These are phyloP conservation scores for Drosophila merina DNA, from an alignment of 2,888 invertebrate genomes.

Conservation along the genomic window DNA sequence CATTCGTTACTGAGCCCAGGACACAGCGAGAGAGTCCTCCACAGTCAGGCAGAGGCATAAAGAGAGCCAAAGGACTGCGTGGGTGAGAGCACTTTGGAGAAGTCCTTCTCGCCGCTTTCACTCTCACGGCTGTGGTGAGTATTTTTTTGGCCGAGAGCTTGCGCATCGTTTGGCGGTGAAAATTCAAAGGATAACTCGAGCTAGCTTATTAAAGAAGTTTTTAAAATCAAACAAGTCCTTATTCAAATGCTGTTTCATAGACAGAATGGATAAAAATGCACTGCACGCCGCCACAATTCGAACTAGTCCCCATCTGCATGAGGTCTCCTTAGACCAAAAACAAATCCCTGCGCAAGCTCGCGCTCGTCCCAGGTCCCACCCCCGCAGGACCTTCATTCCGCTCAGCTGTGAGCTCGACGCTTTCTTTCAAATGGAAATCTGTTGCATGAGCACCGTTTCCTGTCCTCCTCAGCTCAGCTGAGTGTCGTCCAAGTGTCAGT, in stretches of 20 bases:
- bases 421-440: slow-evolving; percentile 71
- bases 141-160: slow-evolving; percentile 47
- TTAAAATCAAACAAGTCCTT: too few species aligned
- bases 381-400: slow-evolving; percentile 1
- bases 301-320: too few species aligned
- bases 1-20: slow-evolving; percentile 77
- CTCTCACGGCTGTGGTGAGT: slow-evolving; percentile 58
- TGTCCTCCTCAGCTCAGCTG: slow-evolving; percentile 79
- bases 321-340: neutral
- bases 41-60: slow-evolving; percentile 25
- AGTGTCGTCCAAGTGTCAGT: slow-evolving; percentile 75
- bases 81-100: slow-evolving; percentile 10
- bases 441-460: slow-evolving; percentile 78
- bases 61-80: slow-evolving; percentile 12
- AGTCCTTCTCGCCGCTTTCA: slow-evolving; percentile 53
- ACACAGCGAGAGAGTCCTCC: slow-evolving; percentile 31
- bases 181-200: slow-evolving; percentile 9
- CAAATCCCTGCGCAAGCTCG: slow-evolving; percentile 60
- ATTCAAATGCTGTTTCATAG: too few species aligned
- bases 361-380: slow-evolving; percentile 4
- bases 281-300: too few species aligned
- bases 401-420: slow-evolving; percentile 57
- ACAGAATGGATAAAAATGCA: too few species aligned
- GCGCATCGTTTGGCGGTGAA: slow-evolving; percentile 48
- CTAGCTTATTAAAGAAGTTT: too few species aligned